Evolutionary conservation across 35 echinoderm and acorn worm genomes (phyloP), one percentile per base, ranked within the genome.

Genomic region (Lytechinus variegatus): DNA sequence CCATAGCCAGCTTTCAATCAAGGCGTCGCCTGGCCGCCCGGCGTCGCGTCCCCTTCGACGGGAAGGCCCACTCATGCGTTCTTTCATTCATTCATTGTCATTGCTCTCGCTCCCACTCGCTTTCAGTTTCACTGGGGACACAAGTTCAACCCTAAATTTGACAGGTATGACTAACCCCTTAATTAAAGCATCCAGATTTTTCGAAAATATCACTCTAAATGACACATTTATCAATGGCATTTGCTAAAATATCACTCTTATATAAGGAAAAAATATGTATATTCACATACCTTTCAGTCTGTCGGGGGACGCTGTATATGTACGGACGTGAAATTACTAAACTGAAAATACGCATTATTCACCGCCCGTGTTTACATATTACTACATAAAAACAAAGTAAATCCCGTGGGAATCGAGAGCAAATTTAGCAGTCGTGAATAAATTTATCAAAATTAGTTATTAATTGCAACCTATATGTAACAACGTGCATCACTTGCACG

Each of bases 381-480:
- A 10, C 9, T 90, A 10, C 88, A 90, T 90, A 44, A 90, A 90
- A 90, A 90, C 88, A 90, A 90, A 90, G 88, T 90, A 90, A 90
- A 28, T 90, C 88, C 88, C 88, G 52, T 90, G 52, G 52, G 88
- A 90, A 90, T 90, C 9, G 10, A 33, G 28, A 8, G 12, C 5
- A 52, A 52, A 44, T 10, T 90, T 44, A 8, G 88, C 14, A 5
- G 8, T 90, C 13, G 11, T 90, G 27, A 24, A 16, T 90, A 52
- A 14, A 13, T 29, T 90, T 88, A 0, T 52, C 10, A 33, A 90
- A 90, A 90, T 90, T 9, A 29, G 9, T 44, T 44, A 52, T 2
- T 44, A 90, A 52, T 10, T 9, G 10, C 28, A 5, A 12, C 8
- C 3, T 52, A 52, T 52, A 4, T 33, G 16, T 79, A 90, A 2